Base-by-base conservation (phyloP, 1,140 invertebrate genomes). In the Habropoda laboriosa region DNA sequence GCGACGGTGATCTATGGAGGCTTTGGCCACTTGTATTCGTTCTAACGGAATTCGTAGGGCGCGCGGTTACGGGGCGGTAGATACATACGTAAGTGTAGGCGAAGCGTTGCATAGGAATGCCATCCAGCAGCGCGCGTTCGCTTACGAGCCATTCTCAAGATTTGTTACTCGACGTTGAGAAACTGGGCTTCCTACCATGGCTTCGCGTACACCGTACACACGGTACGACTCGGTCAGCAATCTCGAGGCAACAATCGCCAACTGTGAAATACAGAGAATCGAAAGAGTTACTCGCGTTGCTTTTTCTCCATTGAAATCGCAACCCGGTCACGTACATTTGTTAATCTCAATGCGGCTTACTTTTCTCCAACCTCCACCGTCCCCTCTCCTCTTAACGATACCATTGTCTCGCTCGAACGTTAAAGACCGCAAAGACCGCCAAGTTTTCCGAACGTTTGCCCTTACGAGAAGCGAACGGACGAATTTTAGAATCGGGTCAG, bases 91-190 rank as follows among this genome's bases (percentile, higher is more conserved):
- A n/a, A n/a, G n/a, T n/a, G 38, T 24, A 42, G 42, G 21, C 49
- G 27, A 75, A 45, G 32, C 53, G 63, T 68, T 64, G 51, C 78
- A 67, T 66, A 49, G 72, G 53, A 68, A 80, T 67, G 61, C 35
- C 45, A 61, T 51, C 21, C 60, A 60, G 16, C 13, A n/a, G 45
- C 24, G 42, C 24, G 42, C 27, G 60, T 53, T 45, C 55, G 53
- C 35, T 35, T 40, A 38, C 45, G n/a, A 42, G 72, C 67, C 42
- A 63, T 84, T 79, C 72, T 84, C 74, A 51, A 84, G 86, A 87
- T 88, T 87, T 87, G 82, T 86, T 87, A 72, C 72, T 72, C 57
- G 86, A 86, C 86, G 75, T 87, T 88, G 82, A 87, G 81, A 87
- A 86, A 88, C 78, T 81, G 78, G 58, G 66, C 53, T 86, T 79